Evolutionary conservation across 2,888 invertebrate genomes (phyloP).

Genomic region (Halictus ligatus): DNA sequence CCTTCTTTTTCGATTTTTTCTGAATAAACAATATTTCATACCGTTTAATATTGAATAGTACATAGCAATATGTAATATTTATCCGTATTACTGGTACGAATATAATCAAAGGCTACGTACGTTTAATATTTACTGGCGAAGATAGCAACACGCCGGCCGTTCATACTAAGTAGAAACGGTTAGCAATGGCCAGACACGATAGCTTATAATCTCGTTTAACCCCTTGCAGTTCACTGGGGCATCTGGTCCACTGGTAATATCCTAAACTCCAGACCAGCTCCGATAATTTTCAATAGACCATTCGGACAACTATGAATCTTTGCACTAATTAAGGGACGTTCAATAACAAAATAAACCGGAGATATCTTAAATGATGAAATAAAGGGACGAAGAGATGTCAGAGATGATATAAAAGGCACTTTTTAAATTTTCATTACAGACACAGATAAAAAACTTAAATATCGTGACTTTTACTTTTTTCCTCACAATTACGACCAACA

Average conservation of each 20-base stretch:
- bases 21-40: neutral
- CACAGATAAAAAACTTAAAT: too few relatives aligned
- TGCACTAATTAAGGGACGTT: neutral
- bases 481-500: too few relatives aligned
- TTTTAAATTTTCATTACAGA: too few relatives aligned
- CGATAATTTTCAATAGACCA: neutral
- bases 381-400: too few relatives aligned
- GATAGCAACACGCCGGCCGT: neutral
- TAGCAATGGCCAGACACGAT: conserved; percentile 1
- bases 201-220: neutral
- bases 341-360: neutral
- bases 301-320: neutral
- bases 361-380: too few relatives aligned
- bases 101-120: neutral
- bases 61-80: neutral
- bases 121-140: neutral
- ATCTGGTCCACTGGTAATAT: neutral
- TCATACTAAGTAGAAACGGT: conserved; percentile 1
- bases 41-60: too few relatives aligned
- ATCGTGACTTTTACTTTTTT: too few relatives aligned
- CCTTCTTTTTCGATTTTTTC: neutral
- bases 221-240: neutral
- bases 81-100: neutral
- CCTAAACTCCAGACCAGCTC: neutral
- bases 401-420: too few relatives aligned